phyloP scores from a whole-genome alignment of 2,888 invertebrate species.

The Diaphora mendica region DNA sequence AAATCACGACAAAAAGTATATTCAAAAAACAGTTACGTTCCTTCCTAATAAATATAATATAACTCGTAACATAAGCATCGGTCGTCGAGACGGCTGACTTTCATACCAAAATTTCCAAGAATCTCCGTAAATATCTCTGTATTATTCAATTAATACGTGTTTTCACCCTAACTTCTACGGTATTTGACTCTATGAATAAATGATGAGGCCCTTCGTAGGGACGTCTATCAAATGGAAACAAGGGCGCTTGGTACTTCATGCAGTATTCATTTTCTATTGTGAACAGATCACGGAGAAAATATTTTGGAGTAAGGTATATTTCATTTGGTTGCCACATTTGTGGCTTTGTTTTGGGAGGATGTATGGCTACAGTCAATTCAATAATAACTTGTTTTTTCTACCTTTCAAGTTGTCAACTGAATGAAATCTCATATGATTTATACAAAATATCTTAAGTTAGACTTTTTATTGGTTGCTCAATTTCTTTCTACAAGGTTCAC shows the following conservation, averaged over 20 bases:
- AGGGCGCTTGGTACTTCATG: slow-evolving; percentile 35
- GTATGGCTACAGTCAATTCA: background rate
- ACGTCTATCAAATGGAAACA: slow-evolving; percentile 39
- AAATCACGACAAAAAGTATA: background rate
- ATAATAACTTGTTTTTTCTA: background rate
- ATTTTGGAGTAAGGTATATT: slow-evolving; percentile 10
- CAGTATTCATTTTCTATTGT: slow-evolving; percentile 40
- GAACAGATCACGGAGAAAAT: slow-evolving; percentile 20
- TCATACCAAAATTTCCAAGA: background rate
- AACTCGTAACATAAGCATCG: too few species aligned
- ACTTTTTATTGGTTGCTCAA: too few species aligned
- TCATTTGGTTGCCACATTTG: slow-evolving; percentile 9
- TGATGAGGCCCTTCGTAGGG: slow-evolving; percentile 32
- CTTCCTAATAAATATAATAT: too few species aligned
- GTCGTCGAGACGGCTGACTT: background rate
- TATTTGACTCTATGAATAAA: slow-evolving; percentile 42
- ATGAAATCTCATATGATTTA: background rate
- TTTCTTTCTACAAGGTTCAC: too few species aligned
- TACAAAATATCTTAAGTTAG: background rate
- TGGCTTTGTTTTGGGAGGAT: background rate
- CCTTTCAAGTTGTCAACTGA: background rate
- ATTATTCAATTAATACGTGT: slow-evolving; percentile 46
- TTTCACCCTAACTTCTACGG: slow-evolving; percentile 31
- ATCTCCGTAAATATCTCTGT: slow-evolving; percentile 13
- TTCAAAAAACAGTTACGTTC: background rate